These are phyloP conservation scores for Diplazon laetatorius DNA, from an alignment of 2,888 invertebrate species.

Conservation along the genomic window DNA sequence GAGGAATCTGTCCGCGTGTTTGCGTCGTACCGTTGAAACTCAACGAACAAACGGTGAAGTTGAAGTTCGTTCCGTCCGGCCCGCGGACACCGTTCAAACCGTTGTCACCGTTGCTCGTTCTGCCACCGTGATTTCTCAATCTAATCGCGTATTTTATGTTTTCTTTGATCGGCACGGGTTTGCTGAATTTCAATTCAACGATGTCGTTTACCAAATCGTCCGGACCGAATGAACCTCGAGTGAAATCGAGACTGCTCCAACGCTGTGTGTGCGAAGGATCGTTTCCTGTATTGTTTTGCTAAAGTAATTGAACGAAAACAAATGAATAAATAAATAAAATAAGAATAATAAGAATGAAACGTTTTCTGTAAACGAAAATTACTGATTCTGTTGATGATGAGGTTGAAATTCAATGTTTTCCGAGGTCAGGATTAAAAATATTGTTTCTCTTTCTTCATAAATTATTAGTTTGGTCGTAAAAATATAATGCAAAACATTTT, in stretches of 20 bases:
- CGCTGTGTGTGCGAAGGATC: slow-evolving; percentile 87
- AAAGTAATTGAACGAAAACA: slow-evolving; percentile 71
- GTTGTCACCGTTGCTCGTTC: slow-evolving; percentile 97
- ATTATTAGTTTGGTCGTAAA: no score
- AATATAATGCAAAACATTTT: no score
- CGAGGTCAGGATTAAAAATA: no score
- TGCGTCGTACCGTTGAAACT: slow-evolving; percentile 97
- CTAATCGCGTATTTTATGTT: slow-evolving; percentile 94
- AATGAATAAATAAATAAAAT: no score
- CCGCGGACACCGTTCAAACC: slow-evolving; percentile 95
- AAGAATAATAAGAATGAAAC: no score
- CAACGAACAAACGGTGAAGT: slow-evolving; percentile 94
- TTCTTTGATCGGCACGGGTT: slow-evolving; percentile 94
- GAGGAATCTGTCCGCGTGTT: slow-evolving; percentile 96
- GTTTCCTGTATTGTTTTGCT: slow-evolving; percentile 84
- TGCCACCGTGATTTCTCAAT: slow-evolving; percentile 93
- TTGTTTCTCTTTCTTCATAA: no score
- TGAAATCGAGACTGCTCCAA: slow-evolving; percentile 94
- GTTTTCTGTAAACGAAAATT: no score
- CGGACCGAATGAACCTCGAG: slow-evolving; percentile 92
- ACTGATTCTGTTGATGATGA: no score
- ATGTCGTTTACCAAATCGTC: slow-evolving; percentile 94
- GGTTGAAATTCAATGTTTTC: no score
- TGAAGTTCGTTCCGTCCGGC: slow-evolving; percentile 95
- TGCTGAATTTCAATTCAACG: slow-evolving; percentile 95